A percentile compares a stretch with the other conserved stretches of the same genome.
phyloP scores from a whole-genome alignment of 2,888 invertebrate genomes.

The Orchesella flavescens region DNA sequence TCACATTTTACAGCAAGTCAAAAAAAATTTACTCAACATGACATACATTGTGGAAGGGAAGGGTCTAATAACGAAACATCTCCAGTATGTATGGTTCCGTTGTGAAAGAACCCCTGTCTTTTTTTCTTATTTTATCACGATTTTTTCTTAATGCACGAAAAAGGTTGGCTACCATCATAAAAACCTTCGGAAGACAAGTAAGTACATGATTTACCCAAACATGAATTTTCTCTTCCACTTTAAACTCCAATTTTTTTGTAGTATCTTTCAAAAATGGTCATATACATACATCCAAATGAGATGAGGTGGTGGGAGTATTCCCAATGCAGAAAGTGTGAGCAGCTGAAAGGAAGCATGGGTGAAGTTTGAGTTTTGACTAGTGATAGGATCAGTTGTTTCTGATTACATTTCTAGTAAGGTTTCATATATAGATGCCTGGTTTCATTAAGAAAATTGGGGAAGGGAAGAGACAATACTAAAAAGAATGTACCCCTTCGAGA shows the following conservation, averaged over 20 bases:
- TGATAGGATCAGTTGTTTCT: neutral
- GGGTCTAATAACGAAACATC: neutral
- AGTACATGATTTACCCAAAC: neutral
- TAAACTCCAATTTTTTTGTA: neutral
- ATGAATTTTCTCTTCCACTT: neutral
- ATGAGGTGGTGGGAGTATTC: neutral
- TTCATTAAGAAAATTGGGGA: constrained; percentile 29
- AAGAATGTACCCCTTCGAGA: neutral
- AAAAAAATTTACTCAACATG: constrained; percentile 4
- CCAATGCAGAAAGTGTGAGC: constrained; percentile 9
- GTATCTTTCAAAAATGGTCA: neutral
- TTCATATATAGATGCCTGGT: neutral
- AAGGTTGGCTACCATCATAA: neutral
- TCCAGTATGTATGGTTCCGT: neutral
- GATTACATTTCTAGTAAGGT: neutral
- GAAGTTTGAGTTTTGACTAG: neutral
- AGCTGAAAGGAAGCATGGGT: constrained; percentile 46
- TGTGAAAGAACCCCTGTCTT: neutral
- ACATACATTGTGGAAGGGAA: constrained; percentile 36
- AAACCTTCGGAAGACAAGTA: neutral
- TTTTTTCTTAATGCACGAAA: neutral
- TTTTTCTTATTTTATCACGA: neutral
- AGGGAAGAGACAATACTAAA: neutral
- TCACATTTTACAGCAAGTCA: neutral
- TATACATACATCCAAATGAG: neutral